Evolutionary conservation across 2,888 invertebrate genomes (phyloP), one percentile per base, ranked within the genome.

Genomic region (Dolichomitus sp.): DNA sequence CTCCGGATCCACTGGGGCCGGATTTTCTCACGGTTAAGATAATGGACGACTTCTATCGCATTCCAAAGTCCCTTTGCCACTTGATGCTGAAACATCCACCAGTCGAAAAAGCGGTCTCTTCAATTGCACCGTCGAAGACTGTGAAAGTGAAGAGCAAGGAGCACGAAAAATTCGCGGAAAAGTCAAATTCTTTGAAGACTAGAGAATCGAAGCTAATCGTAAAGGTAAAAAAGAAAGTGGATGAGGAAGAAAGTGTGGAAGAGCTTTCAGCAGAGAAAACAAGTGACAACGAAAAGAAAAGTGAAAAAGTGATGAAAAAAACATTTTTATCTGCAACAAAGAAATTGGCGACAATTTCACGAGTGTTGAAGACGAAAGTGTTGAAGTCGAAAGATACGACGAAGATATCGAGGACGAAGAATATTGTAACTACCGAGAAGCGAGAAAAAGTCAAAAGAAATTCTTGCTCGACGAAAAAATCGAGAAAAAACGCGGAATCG

Each of bases 11-110:
- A 52, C 69, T 79, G 37, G 80, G 72, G 65, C 68, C 77, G n/a
- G 81, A 72, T 81, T 84, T 81, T 81, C 78, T 75, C 17, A 75
- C 66, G 59, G 70, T 78, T 63, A 84, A 50, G 52, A 74, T 78
- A 57, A 73, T 77, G 65, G 69, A 73, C 59, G 74, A 84, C 74
- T 70, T 81, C 54, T 75, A 73, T 84, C 75, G 66, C 52, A 79
- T 81, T 50, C 75, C 81, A 23, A 75, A 82, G 17, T 77, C 82
- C 65, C 76, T 80, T 61, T 77, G 81, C 65, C 65, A 77, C 79
- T 74, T 63, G 65, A 74, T 80, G 61, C 73, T 77, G 57, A 80
- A 52, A 52, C 40, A 74, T 65, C 65, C 76, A 33, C 11, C 30
- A 19, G 30, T 30, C 2, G 37, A 37, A 48, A 9, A 19, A 1